Evolutionary conservation across 2,113 vertebrate species (phyloP), one percentile per base, ranked within the genome.

Genomic region (Hystrix brachyura): DNA sequence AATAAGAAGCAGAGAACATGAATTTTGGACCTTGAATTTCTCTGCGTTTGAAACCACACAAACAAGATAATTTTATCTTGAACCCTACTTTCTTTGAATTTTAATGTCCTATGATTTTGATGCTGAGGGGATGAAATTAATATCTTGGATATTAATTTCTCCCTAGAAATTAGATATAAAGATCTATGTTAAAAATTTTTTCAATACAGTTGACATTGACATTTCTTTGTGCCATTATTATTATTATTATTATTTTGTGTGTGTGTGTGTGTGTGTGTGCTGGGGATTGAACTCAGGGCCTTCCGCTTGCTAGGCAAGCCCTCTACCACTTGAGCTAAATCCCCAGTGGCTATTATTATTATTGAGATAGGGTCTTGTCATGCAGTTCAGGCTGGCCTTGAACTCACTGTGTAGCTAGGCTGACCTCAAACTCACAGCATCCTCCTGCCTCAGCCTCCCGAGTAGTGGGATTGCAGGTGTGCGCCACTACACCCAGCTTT

Each of bases 91-190:
- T 93, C n/a, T 81, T 60, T 91, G 17, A 84, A 64, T 19, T 88
- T 60, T 53, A 62, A 18, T 87, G 53, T 86, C 51, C 92, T 19
- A 69, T 43, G 43, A 90, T 87, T 96, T 97, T 90, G 46, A 57
- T 18, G 65, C 32, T 43, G 65, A 85, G 46, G 34, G 67, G 7
- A 78, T 86, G 34, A 25, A 57, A 48, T 94, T 93, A 12, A 65
- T 59, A 53, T 82, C 53, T 83, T 84, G 48, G n/a, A 65, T 14
- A 18, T 93, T 62, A 87, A 53, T 93, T 78, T 94, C 48, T 89
- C 12, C 55, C 53, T 57, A 92, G 81, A 81, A 48, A 67, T 48
- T 91, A 74, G 21, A 88, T 64, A 83, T 83, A 91, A 62, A 72
- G 1, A 29, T 34, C 74, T 86, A 81, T 67, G 64, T 64, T 67